phyloP scores from a whole-genome alignment of 2,797 vertebrate genomes.

The Argyrosomus regius region DNA sequence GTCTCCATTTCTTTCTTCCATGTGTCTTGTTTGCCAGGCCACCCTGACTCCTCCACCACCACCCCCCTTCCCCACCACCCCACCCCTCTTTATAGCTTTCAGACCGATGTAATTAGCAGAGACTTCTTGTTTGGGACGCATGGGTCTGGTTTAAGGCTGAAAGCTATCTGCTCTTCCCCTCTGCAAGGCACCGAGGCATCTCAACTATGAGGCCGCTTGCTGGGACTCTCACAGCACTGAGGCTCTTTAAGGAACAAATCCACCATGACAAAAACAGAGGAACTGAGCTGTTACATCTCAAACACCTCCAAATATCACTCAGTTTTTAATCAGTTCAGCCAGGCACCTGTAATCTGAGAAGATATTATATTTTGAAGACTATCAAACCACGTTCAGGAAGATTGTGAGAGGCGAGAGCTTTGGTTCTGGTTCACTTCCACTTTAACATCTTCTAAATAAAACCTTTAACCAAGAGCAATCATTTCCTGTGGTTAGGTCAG shows the following conservation, averaged over 20 bases:
- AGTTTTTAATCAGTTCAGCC: neutral
- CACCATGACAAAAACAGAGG: neutral
- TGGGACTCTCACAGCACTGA: constrained; percentile 8
- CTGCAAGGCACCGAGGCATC: constrained; percentile 49
- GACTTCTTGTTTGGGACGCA: constrained; percentile 46
- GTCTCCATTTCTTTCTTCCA: neutral
- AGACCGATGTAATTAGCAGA: constrained; percentile 70
- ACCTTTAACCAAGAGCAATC: constrained; percentile 19
- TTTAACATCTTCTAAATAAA: constrained; percentile 53
- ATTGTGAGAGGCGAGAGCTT: neutral
- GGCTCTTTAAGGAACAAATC: constrained; percentile 17
- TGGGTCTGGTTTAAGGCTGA: constrained; percentile 54
- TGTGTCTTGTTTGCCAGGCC: constrained; percentile 43
- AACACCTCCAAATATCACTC: neutral
- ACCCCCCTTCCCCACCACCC: neutral
- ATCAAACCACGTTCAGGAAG: neutral
- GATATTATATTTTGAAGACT: neutral
- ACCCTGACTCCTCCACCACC: constrained; percentile 15
- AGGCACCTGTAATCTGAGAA: neutral
- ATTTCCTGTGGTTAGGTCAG: constrained; percentile 40
- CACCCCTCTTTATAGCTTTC: constrained; percentile 57
- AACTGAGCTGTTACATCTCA: neutral
- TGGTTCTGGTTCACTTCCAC: constrained; percentile 21
- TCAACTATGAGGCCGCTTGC: constrained; percentile 33
- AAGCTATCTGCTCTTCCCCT: constrained; percentile 42